Evolutionary conservation across 2,888 invertebrate species (phyloP), one percentile per base, ranked within the genome.

Genomic region (Amblyjoppa proteus): DNA sequence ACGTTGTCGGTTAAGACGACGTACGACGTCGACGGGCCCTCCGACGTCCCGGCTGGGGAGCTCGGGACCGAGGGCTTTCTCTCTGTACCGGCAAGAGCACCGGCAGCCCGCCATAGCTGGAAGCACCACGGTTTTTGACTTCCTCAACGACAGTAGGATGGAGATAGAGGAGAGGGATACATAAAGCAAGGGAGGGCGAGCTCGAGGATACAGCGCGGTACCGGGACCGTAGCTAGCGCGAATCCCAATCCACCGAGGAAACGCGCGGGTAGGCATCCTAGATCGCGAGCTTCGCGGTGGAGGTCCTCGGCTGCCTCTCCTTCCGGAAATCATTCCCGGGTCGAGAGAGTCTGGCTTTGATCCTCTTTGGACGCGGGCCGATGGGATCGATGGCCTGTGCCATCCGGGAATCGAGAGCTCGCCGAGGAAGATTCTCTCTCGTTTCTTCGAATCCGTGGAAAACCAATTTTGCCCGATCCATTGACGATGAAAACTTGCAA

Each of bases 1-100:
- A 91, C 92, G 93, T 92, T 93, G 91, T 92, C 91, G 92, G 93
- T 92, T 93, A 93, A 92, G 92, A 88, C 87, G 88, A 89, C 87
- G 88, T 88, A 88, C 86, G 87, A 87, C 77, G 84, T 76, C 77
- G 91, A 89, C 88, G 88, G 83, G 76, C 83, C 80, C 81, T 70
- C 79, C 79, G 85, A 81, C 58, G 68, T 76, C 66, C 74, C 84
- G 64, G 70, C 53, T 78, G 81, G 78, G 81, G 83, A 77, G 77
- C 70, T 66, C 81, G 78, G 61, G 78, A 78, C 58, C 84, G 70
- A 68, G 77, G 68, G 81, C 53, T 81, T 74, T 77, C 56, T 78
- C 41, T 70, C 74, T 74, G 51, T 69, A 74, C 75, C 58, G 74
- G 45, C 69, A 56, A 34, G 34, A 31, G 61, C 64, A 58, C 11